phyloP scores from a whole-genome alignment of 2,888 invertebrate genomes.

The Drosophila setosimentum region DNA sequence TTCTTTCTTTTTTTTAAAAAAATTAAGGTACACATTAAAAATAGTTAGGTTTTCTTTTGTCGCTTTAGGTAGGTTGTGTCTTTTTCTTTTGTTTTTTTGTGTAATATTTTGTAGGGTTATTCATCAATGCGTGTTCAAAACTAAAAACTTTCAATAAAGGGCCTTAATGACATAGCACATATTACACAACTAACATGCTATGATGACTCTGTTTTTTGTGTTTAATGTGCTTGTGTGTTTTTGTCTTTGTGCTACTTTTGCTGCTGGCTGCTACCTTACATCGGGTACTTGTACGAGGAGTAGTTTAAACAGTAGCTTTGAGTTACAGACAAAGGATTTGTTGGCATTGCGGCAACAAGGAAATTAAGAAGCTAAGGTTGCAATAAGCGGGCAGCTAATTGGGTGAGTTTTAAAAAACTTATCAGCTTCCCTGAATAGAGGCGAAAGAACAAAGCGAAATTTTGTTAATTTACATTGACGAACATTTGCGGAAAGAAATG shows the following conservation, averaged over 20 bases:
- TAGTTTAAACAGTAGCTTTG: conserved; percentile 39
- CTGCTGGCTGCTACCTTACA: conserved; percentile 26
- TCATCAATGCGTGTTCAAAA: conserved; percentile 50
- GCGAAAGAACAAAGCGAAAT: conserved; percentile 15
- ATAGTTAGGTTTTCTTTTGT: conserved; percentile 80
- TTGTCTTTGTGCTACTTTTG: conserved; percentile 45
- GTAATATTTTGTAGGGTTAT: conserved; percentile 28
- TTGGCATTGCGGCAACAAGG: conserved; percentile 40
- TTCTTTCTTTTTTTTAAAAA: conserved; percentile 52
- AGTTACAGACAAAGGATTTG: conserved; percentile 54
- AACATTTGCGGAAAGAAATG: conserved; percentile 4
- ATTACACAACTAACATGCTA: conserved; percentile 68
- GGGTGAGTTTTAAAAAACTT: conserved; percentile 62
- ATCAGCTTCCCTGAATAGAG: conserved; percentile 53
- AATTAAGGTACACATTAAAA: conserved; percentile 83
- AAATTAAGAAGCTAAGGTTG: conserved; percentile 44
- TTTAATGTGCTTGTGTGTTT: conserved; percentile 19
- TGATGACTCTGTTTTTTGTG: conserved; percentile 27
- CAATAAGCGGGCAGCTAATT: conserved; percentile 66
- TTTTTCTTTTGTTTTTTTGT: conserved; percentile 17
- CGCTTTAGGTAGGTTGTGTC: conserved; percentile 75
- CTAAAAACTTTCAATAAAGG: conserved; percentile 66
- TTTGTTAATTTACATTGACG: conserved; percentile 1
- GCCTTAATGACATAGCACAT: conserved; percentile 66
- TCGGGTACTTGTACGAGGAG: conserved; percentile 14